Conservation (phyloP, 37 sponge, comb jelly and placozoan genomes). For the Beroe forskalii region DNA sequence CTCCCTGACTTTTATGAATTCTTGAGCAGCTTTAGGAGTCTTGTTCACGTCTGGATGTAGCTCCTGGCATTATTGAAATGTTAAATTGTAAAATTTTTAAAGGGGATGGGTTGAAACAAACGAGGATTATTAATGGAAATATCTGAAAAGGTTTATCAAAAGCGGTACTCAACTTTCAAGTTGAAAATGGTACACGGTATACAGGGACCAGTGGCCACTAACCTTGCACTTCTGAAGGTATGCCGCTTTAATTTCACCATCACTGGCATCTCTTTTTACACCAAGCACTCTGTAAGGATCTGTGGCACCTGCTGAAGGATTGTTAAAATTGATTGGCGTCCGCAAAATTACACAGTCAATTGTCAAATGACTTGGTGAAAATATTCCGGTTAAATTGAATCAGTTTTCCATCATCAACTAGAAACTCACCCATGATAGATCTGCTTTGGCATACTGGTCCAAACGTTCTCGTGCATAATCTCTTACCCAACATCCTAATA, state of each 20-base stretch:
- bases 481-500: constrained; percentile 2
- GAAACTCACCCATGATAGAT: background rate
- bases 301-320: background rate
- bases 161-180: too few species aligned
- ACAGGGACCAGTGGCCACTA: too few species aligned
- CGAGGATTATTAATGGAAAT: too few species aligned
- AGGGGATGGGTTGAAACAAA: too few species aligned
- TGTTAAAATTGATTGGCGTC: too few species aligned
- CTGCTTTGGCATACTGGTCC: background rate
- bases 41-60: constrained; percentile 32
- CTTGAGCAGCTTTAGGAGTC: background rate
- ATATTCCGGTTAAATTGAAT: too few species aligned
- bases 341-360: too few species aligned
- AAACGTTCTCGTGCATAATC: background rate
- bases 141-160: too few species aligned
- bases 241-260: constrained; percentile 14
- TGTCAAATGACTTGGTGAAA: too few species aligned
- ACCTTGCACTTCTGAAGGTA: constrained; percentile 52
- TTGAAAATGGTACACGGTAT: too few species aligned
- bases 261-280: constrained; percentile 18
- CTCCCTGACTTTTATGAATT: constrained; percentile 34
- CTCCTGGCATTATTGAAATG: background rate
- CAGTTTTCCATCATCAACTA: too few species aligned
- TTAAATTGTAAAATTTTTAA: too few species aligned
- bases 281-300: constrained; percentile 39